phyloP scores from a whole-genome alignment of 2,888 invertebrate species.

The Idaea aversata region DNA sequence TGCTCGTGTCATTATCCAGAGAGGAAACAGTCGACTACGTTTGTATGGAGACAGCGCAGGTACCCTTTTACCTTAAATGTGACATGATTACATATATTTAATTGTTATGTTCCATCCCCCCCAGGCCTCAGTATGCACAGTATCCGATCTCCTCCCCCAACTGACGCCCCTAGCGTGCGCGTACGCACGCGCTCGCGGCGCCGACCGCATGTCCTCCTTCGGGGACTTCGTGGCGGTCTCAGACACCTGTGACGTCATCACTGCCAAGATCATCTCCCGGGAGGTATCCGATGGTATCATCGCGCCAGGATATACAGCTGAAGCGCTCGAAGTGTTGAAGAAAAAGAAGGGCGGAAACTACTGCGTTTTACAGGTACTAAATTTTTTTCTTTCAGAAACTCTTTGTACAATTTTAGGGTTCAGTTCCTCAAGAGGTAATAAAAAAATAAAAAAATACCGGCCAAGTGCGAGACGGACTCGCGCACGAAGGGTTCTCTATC shows the following conservation, averaged over 20 bases:
- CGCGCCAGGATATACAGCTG: constrained; percentile 93
- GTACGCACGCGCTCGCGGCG: constrained; percentile 97
- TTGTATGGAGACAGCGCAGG: too few relatives aligned
- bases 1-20: too few relatives aligned
- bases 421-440: too few relatives aligned
- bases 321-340: constrained; percentile 91
- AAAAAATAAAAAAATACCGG: too few relatives aligned
- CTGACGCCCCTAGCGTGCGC: constrained; percentile 93
- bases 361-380: constrained; percentile 87
- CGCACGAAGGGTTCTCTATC: too few relatives aligned
- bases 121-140: constrained; percentile 95
- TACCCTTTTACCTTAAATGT: too few relatives aligned
- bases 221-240: constrained; percentile 98
- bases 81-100: background rate
- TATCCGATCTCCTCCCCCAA: constrained; percentile 87
- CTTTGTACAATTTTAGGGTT: too few relatives aligned
- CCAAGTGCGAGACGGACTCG: too few relatives aligned
- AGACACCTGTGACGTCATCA: constrained; percentile 92
- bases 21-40: too few relatives aligned
- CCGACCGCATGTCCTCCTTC: constrained; percentile 99
- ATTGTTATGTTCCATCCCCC: background rate
- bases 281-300: constrained; percentile 99
- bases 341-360: constrained; percentile 98
- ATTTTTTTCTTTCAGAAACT: too few relatives aligned
- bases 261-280: constrained; percentile 94